These are phyloP conservation scores for Synergus laeviventris DNA, from an alignment of 2,888 invertebrate species.

Conservation along the genomic window DNA sequence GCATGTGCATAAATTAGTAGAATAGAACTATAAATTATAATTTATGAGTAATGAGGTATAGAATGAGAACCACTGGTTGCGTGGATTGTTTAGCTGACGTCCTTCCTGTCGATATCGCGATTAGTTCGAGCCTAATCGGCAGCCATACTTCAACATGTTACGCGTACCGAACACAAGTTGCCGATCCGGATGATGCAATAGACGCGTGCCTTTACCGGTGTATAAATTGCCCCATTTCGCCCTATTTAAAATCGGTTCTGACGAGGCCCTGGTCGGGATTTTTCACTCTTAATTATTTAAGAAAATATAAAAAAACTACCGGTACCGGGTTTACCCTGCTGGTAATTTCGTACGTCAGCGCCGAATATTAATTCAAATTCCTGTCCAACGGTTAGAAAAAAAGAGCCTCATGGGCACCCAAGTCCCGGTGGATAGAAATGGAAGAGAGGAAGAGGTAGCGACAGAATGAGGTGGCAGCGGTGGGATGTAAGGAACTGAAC, in stretches of 20 bases:
- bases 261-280: no score
- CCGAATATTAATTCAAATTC: conserved; percentile 76
- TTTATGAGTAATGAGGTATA: neutral
- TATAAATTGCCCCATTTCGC: no score
- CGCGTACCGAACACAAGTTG: conserved; percentile 15
- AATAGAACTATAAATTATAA: no score
- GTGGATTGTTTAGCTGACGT: neutral
- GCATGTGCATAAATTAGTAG: no score
- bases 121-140: conserved; percentile 15
- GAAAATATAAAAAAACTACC: no score
- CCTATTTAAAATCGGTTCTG: no score
- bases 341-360: conserved; percentile 75
- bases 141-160: neutral
- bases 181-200: conserved; percentile 14
- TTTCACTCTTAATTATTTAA: no score
- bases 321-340: conserved; percentile 52
- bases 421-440: no score
- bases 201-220: neutral
- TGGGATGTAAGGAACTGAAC: neutral
- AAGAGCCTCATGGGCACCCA: neutral
- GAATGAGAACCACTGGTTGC: conserved; percentile 15
- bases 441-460: no score
- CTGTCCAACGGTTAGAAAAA: conserved; percentile 52
- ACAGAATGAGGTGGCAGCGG: no score
- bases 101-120: conserved; percentile 20